These are phyloP conservation scores for Corythaeola cristata DNA, from an alignment of 2,113 vertebrate species.

Conservation along the genomic window DNA sequence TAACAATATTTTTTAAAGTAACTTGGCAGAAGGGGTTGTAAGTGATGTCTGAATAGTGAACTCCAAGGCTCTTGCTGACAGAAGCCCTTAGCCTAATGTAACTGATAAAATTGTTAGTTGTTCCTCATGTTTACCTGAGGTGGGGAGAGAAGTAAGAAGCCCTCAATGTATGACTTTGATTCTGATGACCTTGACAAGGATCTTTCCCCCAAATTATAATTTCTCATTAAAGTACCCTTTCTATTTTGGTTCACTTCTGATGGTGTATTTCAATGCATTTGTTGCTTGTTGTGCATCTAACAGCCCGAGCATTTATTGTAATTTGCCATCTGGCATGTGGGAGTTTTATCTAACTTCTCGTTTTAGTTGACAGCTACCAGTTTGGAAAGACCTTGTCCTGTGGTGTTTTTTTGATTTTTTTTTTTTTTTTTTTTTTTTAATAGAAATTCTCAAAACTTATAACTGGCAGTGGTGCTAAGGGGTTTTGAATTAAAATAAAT, in stretches of 20 bases:
- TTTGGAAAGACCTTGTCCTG: conserved; percentile 53
- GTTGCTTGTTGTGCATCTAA: conserved; percentile 67
- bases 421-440: not conserved
- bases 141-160: not conserved
- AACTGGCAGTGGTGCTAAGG: not conserved
- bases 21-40: not conserved
- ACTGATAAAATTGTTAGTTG: not conserved
- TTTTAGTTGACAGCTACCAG: conserved; percentile 61
- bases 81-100: not conserved
- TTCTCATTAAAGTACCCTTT: not conserved
- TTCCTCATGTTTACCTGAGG: not conserved
- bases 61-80: not conserved
- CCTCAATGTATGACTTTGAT: not conserved
- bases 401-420: too few species aligned
- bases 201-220: not conserved
- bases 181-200: not conserved
- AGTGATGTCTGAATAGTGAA: not conserved
- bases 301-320: conserved; percentile 70
- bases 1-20: not conserved
- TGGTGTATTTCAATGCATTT: conserved; percentile 47
- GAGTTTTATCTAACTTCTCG: conserved; percentile 70
- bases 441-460: not conserved
- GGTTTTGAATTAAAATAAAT: not conserved
- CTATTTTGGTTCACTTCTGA: conserved; percentile 48
- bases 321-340: conserved; percentile 73